Base-by-base conservation (phyloP, 2,113 vertebrate species). In the Chaetodon auriga region DNA sequence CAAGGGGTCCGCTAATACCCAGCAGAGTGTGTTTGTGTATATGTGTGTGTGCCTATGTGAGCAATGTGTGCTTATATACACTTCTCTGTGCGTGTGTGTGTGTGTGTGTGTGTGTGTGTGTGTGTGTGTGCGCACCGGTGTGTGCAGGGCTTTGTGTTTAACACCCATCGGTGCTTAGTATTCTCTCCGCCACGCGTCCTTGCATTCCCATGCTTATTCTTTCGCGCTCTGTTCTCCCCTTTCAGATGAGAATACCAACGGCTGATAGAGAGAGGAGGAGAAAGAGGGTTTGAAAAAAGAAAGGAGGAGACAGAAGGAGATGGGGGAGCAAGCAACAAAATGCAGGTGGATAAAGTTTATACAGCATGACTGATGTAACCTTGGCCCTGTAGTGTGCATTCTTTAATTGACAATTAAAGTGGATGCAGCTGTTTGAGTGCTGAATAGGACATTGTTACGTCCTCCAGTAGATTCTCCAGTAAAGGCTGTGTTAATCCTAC, bases 111-210 rank as follows among this genome's bases (percentile, higher is more conserved):
- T 16, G 58, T 55, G 73, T 35, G 57, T 81, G 51, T 64, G 81
- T 65, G 35, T 45, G 64, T 61, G 41, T 19, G 79, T 35, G 21
- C 35, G 19, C 65, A 53, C 45, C 12, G 15, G 55, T n/a, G 58
- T 77, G 85, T 73, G 81, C 61, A n/a, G 74, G 84, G 86, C 87
- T 92, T 91, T 93, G 84, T 93, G 83, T 92, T 87, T 90, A 93
- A 93, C 90, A 91, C 91, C 90, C 94, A 89, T 83, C 62, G 69
- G 90, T 95, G 93, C 87, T 95, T 95, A 95, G 93, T 95, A 96
- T 95, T 95, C 95, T 90, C 87, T 85, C 81, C 81, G 63, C 90
- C 91, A 81, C 75, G 70, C 77, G 92, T 92, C 94, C 92, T 95
- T 94, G 93, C 89, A 89, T 92, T 89, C 90, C 87, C 80, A 58